Evolutionary conservation across 2,113 vertebrate genomes (phyloP), one percentile per base, ranked within the genome.

Genomic region (Gavialis gangeticus): DNA sequence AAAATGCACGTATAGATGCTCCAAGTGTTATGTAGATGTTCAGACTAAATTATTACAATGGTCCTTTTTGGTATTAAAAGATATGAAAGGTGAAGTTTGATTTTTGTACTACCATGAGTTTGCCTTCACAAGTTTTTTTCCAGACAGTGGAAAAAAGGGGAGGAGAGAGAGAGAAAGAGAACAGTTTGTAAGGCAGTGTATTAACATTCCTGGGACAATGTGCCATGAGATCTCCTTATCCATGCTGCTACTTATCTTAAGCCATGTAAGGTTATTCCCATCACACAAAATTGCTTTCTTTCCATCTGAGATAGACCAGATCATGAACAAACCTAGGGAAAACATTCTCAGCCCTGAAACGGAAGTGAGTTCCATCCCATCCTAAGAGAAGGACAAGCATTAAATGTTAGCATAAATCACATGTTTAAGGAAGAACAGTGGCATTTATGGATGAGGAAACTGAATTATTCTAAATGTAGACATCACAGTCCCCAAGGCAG

Each of bases 381-480:
- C 22, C 60, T n/a, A 30, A 73, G 67, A 27, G 82, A 81, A 55
- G 79, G 64, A 46, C 79, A 95, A 82, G 87, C 54, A 82, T 88
- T 92, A 84, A 87, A 66, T 0, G 3, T 24, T 46, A 96, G 78
- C 83, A 27, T 14, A 92, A 93, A 57, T 19, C 16, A 91, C 77
- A 59, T 3, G n/a, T 83, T 95, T 94, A 94, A 96, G 69, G 69
- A 46, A 37, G 92, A 96, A 96, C 73, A 96, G 88, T 18, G 25
- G 2, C 84, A 86, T 84, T 93, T 84, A 66, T 75, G 82, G 77
- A 93, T 90, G 88, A 91, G 91, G 71, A 84, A 92, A 93, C 8
- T 2, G 83, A 92, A 71, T 82, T n/a, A 82, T 93, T 60, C 91
- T 92, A 91, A 95, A 92, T 81, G 91, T 37, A 76, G 79, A 92